Conservation (phyloP, 2,797 vertebrate species). For the Macropodus opercularis region DNA sequence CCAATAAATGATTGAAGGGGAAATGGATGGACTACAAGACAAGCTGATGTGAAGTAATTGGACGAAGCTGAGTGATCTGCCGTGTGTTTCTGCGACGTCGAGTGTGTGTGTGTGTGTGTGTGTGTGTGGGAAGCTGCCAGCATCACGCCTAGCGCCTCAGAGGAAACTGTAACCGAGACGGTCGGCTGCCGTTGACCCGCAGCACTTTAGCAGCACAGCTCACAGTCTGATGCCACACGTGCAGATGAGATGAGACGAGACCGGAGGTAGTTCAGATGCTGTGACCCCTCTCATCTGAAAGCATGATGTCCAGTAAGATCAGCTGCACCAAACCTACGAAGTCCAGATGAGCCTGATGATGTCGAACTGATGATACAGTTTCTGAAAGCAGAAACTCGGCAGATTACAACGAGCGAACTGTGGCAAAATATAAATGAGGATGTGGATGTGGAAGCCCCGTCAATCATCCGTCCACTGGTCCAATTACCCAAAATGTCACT, state of each 20-base stretch:
- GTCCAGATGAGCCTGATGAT: no score
- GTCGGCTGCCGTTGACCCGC: slow-evolving; percentile 33
- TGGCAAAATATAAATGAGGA: no score
- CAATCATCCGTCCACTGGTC: slow-evolving; percentile 21
- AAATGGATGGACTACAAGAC: slow-evolving; percentile 43
- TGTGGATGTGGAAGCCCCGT: slow-evolving; percentile 12
- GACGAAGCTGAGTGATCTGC: slow-evolving; percentile 33
- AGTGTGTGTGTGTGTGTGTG: background rate
- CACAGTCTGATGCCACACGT: background rate
- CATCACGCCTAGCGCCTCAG: background rate
- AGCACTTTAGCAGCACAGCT: no score
- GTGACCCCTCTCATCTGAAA: no score
- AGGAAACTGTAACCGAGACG: slow-evolving; percentile 39
- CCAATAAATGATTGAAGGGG: slow-evolving; percentile 35
- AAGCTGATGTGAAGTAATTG: slow-evolving; percentile 37
- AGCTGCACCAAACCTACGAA: no score
- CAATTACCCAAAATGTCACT: slow-evolving; percentile 1
- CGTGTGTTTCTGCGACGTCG: background rate
- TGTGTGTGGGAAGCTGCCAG: slow-evolving; percentile 36
- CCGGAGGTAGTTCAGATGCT: no score
- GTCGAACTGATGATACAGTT: no score
- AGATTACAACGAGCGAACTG: no score
- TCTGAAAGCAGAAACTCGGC: no score
- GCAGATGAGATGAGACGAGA: no score
- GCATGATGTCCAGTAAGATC: no score